These are phyloP conservation scores for Rhipidura dahli DNA, from an alignment of 2,113 vertebrate species.

Conservation along the genomic window DNA sequence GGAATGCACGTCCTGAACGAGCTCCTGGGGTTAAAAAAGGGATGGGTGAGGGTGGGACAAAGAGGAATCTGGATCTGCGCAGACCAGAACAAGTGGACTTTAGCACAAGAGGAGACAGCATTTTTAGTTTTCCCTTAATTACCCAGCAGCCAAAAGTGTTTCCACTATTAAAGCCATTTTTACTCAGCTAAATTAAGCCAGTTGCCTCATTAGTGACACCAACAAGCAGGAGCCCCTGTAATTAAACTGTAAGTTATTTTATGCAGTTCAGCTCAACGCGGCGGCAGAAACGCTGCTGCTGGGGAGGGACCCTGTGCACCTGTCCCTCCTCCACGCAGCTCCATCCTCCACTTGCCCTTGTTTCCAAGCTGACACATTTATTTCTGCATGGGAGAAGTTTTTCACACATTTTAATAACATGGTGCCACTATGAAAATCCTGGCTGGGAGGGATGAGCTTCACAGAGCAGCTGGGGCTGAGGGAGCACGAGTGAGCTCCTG, in stretches of 20 bases:
- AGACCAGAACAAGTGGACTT: neutral
- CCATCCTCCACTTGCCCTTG: neutral
- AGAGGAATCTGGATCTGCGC: neutral
- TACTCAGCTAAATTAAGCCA: conserved; percentile 76
- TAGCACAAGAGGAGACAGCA: neutral
- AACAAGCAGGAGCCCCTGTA: conserved; percentile 75
- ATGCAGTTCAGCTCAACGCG: conserved; percentile 17
- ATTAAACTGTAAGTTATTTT: conserved; percentile 75
- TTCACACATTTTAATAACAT: conserved; percentile 47
- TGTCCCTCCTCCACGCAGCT: neutral
- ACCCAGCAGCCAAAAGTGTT: conserved; percentile 53
- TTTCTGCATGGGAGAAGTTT: conserved; percentile 29
- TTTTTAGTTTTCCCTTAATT: conserved; percentile 66
- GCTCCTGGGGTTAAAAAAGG: neutral
- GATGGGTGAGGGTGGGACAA: neutral
- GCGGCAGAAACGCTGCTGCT: neutral
- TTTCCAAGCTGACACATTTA: conserved; percentile 38
- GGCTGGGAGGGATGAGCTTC: neutral
- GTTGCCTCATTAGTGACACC: conserved; percentile 76
- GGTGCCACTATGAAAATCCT: conserved; percentile 15
- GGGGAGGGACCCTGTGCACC: neutral
- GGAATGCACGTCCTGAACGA: neutral
- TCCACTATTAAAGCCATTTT: conserved; percentile 71
- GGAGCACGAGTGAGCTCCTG: rapidly evolving
- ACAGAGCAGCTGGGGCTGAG: neutral